Percentiles rank a stretch among this genome's conserved stretches.
Evolutionary conservation across 1,140 invertebrate genomes (phyloP).

Genomic region (Drosophila cardini): DNA sequence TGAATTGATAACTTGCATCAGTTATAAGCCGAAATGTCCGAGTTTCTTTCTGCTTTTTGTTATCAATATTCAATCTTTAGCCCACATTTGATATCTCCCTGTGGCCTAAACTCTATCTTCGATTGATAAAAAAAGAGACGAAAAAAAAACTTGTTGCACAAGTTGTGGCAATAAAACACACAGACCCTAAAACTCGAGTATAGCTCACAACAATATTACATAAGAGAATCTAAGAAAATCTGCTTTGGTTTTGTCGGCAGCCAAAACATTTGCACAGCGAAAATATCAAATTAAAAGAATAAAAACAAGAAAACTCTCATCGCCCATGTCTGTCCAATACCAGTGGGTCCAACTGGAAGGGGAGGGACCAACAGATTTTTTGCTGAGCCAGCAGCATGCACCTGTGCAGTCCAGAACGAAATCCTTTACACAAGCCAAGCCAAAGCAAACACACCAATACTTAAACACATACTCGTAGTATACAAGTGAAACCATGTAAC

Average conservation of each 20-base stretch:
- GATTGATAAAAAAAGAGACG: too few relatives aligned
- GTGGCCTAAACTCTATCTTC: background rate
- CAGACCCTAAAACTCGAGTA: slow-evolving; percentile 21
- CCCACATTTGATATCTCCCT: slow-evolving; percentile 30
- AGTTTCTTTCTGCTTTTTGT: background rate
- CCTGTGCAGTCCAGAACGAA: slow-evolving; percentile 66
- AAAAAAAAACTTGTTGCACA: slow-evolving; percentile 50
- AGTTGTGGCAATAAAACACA: slow-evolving; percentile 67
- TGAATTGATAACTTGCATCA: too few relatives aligned
- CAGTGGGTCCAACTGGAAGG: slow-evolving; percentile 29
- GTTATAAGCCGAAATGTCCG: too few relatives aligned
- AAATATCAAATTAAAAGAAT: slow-evolving; percentile 70
- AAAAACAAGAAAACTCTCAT: slow-evolving; percentile 59
- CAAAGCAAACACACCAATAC: slow-evolving; percentile 68
- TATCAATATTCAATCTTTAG: slow-evolving; percentile 30
- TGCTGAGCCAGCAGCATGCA: slow-evolving; percentile 73
- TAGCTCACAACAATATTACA: slow-evolving; percentile 58
- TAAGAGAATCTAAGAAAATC: slow-evolving; percentile 57
- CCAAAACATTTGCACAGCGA: slow-evolving; percentile 71
- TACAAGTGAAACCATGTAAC: background rate
- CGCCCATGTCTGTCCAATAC: slow-evolving; percentile 53
- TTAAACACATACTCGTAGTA: slow-evolving; percentile 21
- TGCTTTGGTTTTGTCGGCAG: slow-evolving; percentile 59
- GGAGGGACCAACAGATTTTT: slow-evolving; percentile 46
- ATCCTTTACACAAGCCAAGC: slow-evolving; percentile 68